phyloP scores from a whole-genome alignment of 2,797 vertebrate species.

The Rhabdomys pumilio region DNA sequence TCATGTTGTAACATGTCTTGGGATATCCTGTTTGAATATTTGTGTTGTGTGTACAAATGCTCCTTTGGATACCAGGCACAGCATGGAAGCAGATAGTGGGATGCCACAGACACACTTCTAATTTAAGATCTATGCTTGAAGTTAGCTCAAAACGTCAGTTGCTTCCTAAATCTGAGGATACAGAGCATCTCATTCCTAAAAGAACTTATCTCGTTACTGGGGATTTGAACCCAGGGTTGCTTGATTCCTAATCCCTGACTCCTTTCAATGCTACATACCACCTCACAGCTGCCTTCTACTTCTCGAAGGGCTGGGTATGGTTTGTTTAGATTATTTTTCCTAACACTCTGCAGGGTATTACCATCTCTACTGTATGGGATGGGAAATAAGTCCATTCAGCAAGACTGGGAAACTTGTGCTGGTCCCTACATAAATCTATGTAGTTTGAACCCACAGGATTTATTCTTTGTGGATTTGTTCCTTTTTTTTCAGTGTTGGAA shows the following conservation, averaged over 20 bases:
- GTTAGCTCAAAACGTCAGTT: background rate
- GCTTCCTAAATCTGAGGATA: background rate
- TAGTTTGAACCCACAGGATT: background rate
- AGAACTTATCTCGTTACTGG: background rate
- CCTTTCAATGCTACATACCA: background rate
- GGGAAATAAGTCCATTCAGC: background rate
- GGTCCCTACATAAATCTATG: background rate
- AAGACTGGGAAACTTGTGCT: background rate
- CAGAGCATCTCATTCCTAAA: background rate
- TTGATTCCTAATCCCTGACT: background rate
- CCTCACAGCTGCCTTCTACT: background rate
- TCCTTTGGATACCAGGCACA: background rate
- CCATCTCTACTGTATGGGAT: background rate
- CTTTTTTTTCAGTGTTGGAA: background rate
- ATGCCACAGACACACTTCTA: background rate
- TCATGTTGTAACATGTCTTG: conserved; percentile 39
- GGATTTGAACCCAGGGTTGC: background rate
- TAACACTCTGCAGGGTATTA: background rate
- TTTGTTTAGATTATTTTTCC: conserved; percentile 48
- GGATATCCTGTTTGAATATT: background rate
- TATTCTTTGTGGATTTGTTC: background rate
- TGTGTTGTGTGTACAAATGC: background rate
- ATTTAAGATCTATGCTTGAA: background rate
- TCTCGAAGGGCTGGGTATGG: background rate
- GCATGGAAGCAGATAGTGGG: background rate